A percentile compares a stretch with the other conserved stretches of the same genome.
Conservation (phyloP, 2,113 vertebrate species). For the Macroglossus sobrinus region DNA sequence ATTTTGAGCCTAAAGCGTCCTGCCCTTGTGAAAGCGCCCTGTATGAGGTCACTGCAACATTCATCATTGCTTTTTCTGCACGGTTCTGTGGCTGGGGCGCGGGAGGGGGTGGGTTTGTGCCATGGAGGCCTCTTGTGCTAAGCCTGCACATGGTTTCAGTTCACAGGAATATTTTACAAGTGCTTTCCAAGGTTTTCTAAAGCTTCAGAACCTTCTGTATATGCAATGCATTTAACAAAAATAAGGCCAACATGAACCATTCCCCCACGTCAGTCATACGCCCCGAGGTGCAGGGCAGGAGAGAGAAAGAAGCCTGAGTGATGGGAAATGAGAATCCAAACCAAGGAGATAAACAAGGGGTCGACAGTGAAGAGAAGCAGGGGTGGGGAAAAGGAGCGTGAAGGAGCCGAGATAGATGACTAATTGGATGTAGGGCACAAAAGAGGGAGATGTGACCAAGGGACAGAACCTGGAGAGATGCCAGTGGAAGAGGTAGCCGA, state of each 20-base stretch:
- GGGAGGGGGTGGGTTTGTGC: too few species aligned
- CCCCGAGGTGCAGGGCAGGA: neutral
- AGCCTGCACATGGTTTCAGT: neutral
- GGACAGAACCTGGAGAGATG: neutral
- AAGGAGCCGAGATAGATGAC: neutral
- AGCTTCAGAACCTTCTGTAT: neutral
- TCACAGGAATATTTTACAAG: neutral
- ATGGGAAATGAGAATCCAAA: neutral
- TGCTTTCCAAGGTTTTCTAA: neutral
- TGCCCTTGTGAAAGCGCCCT: neutral
- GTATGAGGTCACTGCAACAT: rapidly evolving
- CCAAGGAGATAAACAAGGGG: neutral
- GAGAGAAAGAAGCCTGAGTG: neutral
- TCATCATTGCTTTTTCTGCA: neutral
- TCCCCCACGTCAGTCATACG: neutral
- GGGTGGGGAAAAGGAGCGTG: neutral
- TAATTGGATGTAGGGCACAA: too few species aligned
- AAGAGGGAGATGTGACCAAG: neutral
- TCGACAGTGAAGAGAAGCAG: neutral
- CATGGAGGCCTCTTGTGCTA: neutral
- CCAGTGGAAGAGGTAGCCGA: neutral
- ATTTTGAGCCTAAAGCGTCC: neutral
- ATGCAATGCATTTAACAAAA: neutral
- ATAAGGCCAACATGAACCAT: neutral
- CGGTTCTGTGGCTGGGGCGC: neutral